Conservation (phyloP, 2,113 vertebrate genomes). For the Rhagologus leucostigma region DNA sequence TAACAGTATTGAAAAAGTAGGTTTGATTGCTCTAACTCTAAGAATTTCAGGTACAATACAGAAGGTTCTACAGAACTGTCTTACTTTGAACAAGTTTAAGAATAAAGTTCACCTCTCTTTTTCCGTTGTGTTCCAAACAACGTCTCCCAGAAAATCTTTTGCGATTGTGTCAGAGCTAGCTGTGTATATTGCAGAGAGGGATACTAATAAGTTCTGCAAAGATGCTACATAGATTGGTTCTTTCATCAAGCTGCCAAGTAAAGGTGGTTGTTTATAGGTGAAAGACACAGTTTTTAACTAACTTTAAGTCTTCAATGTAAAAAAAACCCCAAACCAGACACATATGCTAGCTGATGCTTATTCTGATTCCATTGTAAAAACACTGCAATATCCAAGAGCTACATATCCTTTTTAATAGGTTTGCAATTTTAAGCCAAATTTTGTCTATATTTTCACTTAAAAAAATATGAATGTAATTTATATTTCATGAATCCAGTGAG, state of each 20-base stretch:
- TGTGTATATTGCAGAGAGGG: not conserved
- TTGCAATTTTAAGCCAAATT: not conserved
- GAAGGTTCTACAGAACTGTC: not conserved
- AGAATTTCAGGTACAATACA: not conserved
- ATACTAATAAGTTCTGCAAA: not conserved
- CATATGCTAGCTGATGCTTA: not conserved
- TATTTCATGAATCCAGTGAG: not conserved
- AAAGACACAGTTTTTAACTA: not conserved
- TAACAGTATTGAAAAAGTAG: not conserved
- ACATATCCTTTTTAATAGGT: not conserved
- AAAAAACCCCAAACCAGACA: not conserved
- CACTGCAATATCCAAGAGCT: not conserved
- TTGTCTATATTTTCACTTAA: not conserved
- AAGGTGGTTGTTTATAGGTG: not conserved
- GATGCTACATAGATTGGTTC: not conserved
- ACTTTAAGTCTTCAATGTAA: not conserved
- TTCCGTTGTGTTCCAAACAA: not conserved
- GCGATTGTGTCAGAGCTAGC: not conserved
- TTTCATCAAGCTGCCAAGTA: not conserved
- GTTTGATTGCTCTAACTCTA: not conserved
- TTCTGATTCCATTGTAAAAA: not conserved
- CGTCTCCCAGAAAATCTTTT: not conserved
- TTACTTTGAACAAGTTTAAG: not conserved
- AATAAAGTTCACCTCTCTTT: not conserved
- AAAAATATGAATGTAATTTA: not conserved